Base-by-base conservation (phyloP, 2,797 vertebrate species). In the Poeciliopsis paucimaculata region DNA sequence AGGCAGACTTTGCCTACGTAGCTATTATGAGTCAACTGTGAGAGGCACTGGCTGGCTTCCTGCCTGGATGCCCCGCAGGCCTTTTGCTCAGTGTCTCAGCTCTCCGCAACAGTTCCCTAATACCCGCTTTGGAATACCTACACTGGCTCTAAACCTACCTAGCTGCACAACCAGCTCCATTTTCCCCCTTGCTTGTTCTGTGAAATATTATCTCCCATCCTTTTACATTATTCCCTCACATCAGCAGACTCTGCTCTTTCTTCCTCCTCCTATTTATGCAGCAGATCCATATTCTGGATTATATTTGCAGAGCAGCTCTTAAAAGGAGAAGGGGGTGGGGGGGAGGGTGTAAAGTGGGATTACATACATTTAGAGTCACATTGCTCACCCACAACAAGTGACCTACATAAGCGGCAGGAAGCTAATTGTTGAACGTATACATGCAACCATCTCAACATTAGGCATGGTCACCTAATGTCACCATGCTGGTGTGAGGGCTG, bases 211-310 rank as follows among this genome's bases (percentile, higher is more conserved):
- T 73, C 78, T 62, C 43, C 39, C 49, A 45, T 75, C 77, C 45
- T 77, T 84, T 26, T 41, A 31, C 46, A 49, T 12, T 73, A 41
- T 77, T 72, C 77, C 36, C 36, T 7, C 71, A 31, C 39, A n/a
- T 49, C 34, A 28, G 12, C 39, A n/a, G 5, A 26, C 46, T 70
- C 62, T 72, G 60, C 68, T 64, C 45, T 84, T 36, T 84, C 66
- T 46, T 51, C 75, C 28, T 55, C 18, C 73, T 88, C 89, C 85
- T 84, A 78, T 81, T 86, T 91, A 70, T 68, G 64, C 64, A 78
- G 73, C 82, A 83, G 84, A 90, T 88, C 87, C 81, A 88, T 88
- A 82, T 84, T 79, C n/a, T 86, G 90, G 91, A 93, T 92, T 91
- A 92, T 78, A 72, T 86, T 72, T 82, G 89, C 90, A 88, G 62